phyloP scores from a whole-genome alignment of 2,888 invertebrate genomes.

The Tetragonula carbonaria region DNA sequence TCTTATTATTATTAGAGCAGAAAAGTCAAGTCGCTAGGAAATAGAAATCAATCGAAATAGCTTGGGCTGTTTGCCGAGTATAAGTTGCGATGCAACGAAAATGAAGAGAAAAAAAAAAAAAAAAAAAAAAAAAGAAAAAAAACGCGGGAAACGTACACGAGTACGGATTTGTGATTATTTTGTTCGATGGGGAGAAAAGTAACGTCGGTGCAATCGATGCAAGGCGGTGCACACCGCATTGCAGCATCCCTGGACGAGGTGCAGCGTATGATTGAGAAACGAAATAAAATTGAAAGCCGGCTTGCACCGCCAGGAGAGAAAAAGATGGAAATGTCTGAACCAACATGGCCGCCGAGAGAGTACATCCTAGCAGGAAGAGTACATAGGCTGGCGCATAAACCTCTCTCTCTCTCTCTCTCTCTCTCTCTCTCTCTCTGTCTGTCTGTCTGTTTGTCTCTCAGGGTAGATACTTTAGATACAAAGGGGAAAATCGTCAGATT shows the following conservation, averaged over 20 bases:
- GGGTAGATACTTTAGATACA: constrained; percentile 32
- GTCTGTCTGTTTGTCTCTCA: background rate
- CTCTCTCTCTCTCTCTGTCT: background rate
- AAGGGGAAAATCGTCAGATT: constrained; percentile 30
- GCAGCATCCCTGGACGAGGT: constrained; percentile 53
- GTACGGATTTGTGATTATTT: constrained; percentile 20
- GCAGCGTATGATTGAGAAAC: constrained; percentile 58
- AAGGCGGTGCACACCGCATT: constrained; percentile 38
- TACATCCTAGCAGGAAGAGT: constrained; percentile 62
- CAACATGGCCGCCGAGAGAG: constrained; percentile 57
- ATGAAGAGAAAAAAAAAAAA: no score
- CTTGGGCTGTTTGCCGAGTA: no score
- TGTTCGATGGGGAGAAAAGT: constrained; percentile 19
- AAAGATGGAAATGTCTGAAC: constrained; percentile 66
- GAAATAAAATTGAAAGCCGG: constrained; percentile 68
- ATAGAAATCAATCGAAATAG: no score
- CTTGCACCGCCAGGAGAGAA: constrained; percentile 41
- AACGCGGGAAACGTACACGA: background rate
- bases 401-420: constrained; percentile 1
- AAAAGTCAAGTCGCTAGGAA: no score
- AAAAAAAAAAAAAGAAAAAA: background rate
- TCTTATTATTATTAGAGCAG: no score
- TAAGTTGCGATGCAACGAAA: no score
- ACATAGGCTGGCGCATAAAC: constrained; percentile 25
- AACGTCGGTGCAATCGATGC: constrained; percentile 42